Base-by-base conservation (phyloP, 2,888 invertebrate genomes). In the Agrotis puta region DNA sequence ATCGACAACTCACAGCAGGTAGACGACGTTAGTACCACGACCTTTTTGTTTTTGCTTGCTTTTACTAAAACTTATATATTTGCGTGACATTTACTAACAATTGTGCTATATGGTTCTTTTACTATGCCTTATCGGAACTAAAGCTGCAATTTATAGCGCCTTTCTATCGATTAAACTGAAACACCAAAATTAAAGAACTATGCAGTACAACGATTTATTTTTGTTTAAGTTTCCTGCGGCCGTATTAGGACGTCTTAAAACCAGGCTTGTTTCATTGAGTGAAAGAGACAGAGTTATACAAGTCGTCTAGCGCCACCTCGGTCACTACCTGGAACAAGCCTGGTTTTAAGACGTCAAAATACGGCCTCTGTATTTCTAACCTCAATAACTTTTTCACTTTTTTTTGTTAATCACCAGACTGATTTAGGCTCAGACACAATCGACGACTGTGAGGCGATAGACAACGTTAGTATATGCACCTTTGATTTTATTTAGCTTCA, bases 1-100 rank as follows among this genome's bases (percentile, higher is more conserved):
- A 85, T 91, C 27, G 93, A 93, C 27, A 87, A 88, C 56, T 74
- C 91, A 7, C 94, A 92, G 74, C 93, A 93, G 90, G 94, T 94
- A 79, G 62, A 66, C 11, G 62, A 63, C 45, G 65, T 77, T 62
- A 67, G 54, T 56, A 33, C 56, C 33, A 56, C 33, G 33, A 33
- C 56, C 6, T 33, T 54, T 56, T 56, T 33, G 5, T n/a, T 7
- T 56, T 56, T n/a, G n/a, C 27, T 27, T 53, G 39, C 24, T 56
- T 33, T 33, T 33, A 18, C 54, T 24, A 53, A 54, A 9, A 39
- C 9, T 11, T 39, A 2, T 11, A 39, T 39, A 2, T 33, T 33
- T 33, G 33, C 33, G 33, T 7, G 0, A 33, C 33, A 33, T 33
- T 56, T 18, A 54, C 9, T 54, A 11, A 18, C 18, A 27, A 13